Base-by-base conservation (phyloP, 2,888 invertebrate species). In the Drosophila helvetica region DNA sequence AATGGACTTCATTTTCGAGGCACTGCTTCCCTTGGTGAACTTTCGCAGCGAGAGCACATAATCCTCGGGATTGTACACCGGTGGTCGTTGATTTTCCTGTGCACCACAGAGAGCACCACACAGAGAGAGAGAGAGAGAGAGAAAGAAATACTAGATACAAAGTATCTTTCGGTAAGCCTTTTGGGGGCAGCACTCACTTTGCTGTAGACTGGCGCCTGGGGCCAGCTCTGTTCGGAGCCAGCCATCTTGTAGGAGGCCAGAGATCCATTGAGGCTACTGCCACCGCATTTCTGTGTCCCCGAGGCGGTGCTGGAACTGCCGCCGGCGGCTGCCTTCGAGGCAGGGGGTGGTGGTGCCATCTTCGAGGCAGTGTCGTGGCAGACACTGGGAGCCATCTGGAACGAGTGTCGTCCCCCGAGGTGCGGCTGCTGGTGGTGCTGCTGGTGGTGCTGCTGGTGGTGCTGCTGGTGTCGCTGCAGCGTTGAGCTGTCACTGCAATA, bases 61-160 rank as follows among this genome's bases (percentile, higher is more conserved):
- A 91, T 97, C 97, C 91, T 98, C 97, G 0, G 97, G 96, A 90
- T 97, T 97, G 93, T 97, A 97, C 18, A 97, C 95, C 0, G 97
- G 97, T 33, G 97, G 97, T 48, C 97, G 94, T 87, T 96, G 95
- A 82, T 96, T 96, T 89, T 96, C 96, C 95, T 96, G 22, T 17
- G 19, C 17, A 27, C 8, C 2, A 0, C 1, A 1, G 0, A 33
- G 6, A 1, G 8, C n/a, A n/a, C n/a, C n/a, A n/a, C n/a, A n/a
- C n/a, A 22, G 4, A 38, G 15, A 6, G 5, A 1, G 6, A 38
- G 19, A 19, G 6, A 1, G 8, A 22, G 4, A 38, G 15, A 6
- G 5, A 1, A 15, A 38, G 19, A 19, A 2, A 19, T 2, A 2
- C 2, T 19, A 19, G n/a, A 25, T 4, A 12, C 15, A 8, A 3